A percentile compares a stretch with the other conserved stretches of the same genome.
phyloP scores from a whole-genome alignment of 2,888 invertebrate genomes.

The Scaptomyza caliginosa region DNA sequence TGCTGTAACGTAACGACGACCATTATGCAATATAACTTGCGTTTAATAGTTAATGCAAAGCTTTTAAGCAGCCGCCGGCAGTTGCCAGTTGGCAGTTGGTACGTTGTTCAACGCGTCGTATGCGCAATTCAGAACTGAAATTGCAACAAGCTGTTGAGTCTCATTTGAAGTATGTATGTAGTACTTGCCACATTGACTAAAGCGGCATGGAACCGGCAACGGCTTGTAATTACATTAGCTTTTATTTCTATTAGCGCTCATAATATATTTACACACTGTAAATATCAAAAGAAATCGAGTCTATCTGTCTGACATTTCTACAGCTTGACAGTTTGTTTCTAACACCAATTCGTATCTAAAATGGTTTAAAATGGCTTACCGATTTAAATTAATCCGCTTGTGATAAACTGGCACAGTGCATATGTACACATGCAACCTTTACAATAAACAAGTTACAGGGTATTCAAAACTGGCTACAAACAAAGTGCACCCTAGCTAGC shows the following conservation, averaged over 20 bases:
- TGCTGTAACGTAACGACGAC: conserved; percentile 22
- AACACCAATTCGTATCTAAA: too few relatives aligned
- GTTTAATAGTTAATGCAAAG: conserved; percentile 79
- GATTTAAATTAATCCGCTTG: too few relatives aligned
- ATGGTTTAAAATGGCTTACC: too few relatives aligned
- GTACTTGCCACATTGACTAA: conserved; percentile 23
- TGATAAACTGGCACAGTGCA: too few relatives aligned
- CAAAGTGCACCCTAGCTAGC: conserved; percentile 17
- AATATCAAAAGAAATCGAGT: not conserved
- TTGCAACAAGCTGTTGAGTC: conserved; percentile 52
- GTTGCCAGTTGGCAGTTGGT: conserved; percentile 11
- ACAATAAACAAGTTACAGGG: not conserved
- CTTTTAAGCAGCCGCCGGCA: conserved; percentile 72
- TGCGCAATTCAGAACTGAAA: conserved; percentile 50
- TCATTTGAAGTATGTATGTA: conserved; percentile 43
- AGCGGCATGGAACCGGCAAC: conserved; percentile 15
- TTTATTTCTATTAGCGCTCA: conserved; percentile 68
- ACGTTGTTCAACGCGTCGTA: conserved; percentile 39
- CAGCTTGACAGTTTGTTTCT: too few relatives aligned
- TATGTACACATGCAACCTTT: not conserved
- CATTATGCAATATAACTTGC: conserved; percentile 75
- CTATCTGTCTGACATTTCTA: not conserved
- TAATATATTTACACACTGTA: conserved; percentile 43
- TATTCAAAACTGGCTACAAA: not conserved
- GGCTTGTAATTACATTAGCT: conserved; percentile 67